A percentile compares a stretch with the other conserved stretches of the same genome.
Evolutionary conservation across 2,888 invertebrate species (phyloP).

Genomic region (Periphyllus acericola): DNA sequence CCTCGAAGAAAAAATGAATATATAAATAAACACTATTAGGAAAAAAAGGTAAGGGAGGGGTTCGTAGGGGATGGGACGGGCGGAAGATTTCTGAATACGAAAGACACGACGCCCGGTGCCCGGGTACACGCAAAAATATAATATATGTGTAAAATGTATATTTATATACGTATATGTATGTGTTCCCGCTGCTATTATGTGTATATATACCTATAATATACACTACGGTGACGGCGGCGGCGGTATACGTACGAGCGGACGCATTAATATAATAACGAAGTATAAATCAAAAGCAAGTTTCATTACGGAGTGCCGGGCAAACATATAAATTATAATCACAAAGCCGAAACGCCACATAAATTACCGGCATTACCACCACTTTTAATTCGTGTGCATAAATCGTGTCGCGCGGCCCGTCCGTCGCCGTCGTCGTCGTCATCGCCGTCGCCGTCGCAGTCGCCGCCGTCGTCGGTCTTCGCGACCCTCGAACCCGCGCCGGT

Average conservation of each 20-base stretch:
- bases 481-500: not conserved
- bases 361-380: conserved; percentile 60
- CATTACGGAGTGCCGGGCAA: conserved; percentile 62
- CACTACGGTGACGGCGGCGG: conserved; percentile 2
- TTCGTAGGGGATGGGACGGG: not conserved
- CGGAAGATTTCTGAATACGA: conserved; percentile 44
- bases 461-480: not conserved
- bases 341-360: conserved; percentile 62
- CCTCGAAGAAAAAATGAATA: conserved; percentile 22
- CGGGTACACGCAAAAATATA: not conserved
- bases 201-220: not conserved
- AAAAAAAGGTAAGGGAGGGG: not conserved
- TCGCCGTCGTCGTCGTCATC: not conserved
- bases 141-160: not conserved
- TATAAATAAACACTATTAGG: conserved; percentile 13
- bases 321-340: conserved; percentile 62
- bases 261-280: conserved; percentile 62
- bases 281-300: conserved; percentile 62
- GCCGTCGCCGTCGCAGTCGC: not conserved
- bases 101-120: conserved; percentile 28
- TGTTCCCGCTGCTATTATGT: not conserved
- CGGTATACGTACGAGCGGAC: conserved; percentile 59
- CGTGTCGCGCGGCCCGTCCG: conserved; percentile 53
- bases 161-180: conserved; percentile 2
- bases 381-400: conserved; percentile 62